These are phyloP conservation scores for Flexamia atlantica DNA, from an alignment of 2,888 invertebrate species.

Conservation along the genomic window DNA sequence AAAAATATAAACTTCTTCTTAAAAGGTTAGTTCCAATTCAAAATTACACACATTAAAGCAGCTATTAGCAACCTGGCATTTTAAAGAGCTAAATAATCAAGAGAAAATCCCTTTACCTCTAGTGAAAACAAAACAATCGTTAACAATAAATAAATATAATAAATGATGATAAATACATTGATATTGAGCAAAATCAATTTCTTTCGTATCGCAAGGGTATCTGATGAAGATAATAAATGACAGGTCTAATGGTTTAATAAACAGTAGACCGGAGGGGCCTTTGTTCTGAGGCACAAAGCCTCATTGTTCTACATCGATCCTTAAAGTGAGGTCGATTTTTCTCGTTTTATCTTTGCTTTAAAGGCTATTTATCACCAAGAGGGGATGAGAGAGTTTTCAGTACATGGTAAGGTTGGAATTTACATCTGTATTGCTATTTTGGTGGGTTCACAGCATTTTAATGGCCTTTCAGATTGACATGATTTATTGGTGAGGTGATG, in stretches of 20 bases:
- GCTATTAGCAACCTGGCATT: no score
- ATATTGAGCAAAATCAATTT: background rate
- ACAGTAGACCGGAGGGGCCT: background rate
- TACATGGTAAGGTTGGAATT: no score
- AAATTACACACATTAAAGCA: no score
- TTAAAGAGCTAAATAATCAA: no score
- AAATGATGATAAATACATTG: background rate
- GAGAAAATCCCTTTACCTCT: no score
- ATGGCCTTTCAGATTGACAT: no score
- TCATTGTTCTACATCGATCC: background rate
- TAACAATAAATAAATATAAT: background rate
- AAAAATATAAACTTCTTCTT: no score
- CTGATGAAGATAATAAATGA: constrained; percentile 4
- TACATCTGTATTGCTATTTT: no score
- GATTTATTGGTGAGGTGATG: no score
- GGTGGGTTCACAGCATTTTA: no score
- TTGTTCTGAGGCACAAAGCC: background rate
- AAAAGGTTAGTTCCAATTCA: no score
- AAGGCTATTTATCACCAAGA: background rate
- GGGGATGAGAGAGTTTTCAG: background rate
- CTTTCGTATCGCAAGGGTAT: background rate
- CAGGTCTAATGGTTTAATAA: constrained; percentile 5
- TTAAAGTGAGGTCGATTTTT: background rate
- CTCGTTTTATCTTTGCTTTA: background rate
- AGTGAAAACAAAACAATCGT: background rate